phyloP scores from a whole-genome alignment of 2,888 invertebrate species.

The Apotomis capreana region DNA sequence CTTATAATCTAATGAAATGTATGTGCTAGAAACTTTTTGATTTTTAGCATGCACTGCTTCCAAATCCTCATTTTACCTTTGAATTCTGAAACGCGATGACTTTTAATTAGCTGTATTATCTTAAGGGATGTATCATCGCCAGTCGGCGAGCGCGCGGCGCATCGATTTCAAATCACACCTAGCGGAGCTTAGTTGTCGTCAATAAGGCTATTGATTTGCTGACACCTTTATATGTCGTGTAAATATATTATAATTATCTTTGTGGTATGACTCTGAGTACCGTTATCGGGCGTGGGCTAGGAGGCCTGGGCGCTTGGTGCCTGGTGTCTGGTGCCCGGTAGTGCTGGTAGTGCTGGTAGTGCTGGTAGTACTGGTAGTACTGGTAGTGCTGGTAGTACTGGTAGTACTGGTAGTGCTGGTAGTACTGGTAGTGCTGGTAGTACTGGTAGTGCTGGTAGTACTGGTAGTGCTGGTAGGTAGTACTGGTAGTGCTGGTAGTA shows the following conservation, averaged over 20 bases:
- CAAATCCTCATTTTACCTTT: conserved; percentile 32
- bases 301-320: background rate
- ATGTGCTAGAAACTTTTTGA: conserved; percentile 41
- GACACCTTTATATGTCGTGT: conserved; percentile 81
- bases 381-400: too few relatives aligned
- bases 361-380: too few relatives aligned
- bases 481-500: too few relatives aligned
- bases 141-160: conserved; percentile 61
- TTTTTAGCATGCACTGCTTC: conserved; percentile 48
- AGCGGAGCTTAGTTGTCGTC: conserved; percentile 81
- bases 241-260: conserved; percentile 81
- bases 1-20: conserved; percentile 28
- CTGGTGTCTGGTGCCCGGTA: background rate
- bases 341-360: background rate
- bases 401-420: too few relatives aligned
- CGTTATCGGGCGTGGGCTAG: conserved; percentile 43
- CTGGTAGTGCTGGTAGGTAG: too few relatives aligned
- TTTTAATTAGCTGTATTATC: conserved; percentile 74
- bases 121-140: conserved; percentile 67
- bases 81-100: conserved; percentile 36
- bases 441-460: background rate
- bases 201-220: conserved; percentile 80
- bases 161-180: conserved; percentile 79
- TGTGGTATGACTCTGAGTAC: conserved; percentile 75
- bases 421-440: too few relatives aligned